These are phyloP conservation scores for Saguinus imperator DNA, from an alignment of 2,113 vertebrate genomes.

Conservation along the genomic window DNA sequence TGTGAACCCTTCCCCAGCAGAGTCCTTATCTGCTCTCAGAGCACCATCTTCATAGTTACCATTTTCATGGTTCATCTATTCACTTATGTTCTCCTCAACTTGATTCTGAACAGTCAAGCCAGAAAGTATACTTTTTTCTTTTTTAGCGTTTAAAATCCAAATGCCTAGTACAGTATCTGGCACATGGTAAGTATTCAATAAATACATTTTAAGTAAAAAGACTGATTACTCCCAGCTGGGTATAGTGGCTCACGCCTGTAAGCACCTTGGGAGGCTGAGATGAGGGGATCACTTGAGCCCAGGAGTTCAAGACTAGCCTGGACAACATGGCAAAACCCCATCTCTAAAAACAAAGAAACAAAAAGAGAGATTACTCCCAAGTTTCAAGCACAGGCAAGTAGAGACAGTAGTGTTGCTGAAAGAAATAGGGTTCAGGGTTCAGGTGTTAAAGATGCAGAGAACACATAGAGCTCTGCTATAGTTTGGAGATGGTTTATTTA, in stretches of 20 bases:
- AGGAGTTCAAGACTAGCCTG: too few relatives aligned
- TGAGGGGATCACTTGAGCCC: too few relatives aligned
- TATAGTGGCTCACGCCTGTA: too few relatives aligned
- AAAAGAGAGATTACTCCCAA: neutral
- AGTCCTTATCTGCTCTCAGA: neutral
- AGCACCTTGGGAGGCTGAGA: too few relatives aligned
- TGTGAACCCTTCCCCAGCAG: neutral
- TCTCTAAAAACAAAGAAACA: too few relatives aligned
- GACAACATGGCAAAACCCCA: too few relatives aligned
- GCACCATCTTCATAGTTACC: too few relatives aligned
- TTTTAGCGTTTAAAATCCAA: conserved; percentile 21
- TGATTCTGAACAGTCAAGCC: neutral
- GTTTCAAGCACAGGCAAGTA: conserved; percentile 4
- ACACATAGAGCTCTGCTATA: neutral
- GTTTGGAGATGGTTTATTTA: neutral
- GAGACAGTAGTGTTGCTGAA: neutral
- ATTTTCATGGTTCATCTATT: neutral
- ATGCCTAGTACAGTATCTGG: neutral
- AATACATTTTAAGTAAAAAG: conserved; percentile 21
- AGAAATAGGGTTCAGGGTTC: neutral
- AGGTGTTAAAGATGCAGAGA: neutral
- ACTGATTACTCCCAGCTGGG: neutral
- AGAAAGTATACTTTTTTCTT: neutral
- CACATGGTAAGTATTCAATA: neutral
- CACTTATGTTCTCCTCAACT: neutral